Percentiles rank a stretch among this genome's conserved stretches.
These are phyloP conservation scores for Struthidea cinerea DNA, from an alignment of 2,113 vertebrate species.

Conservation along the genomic window DNA sequence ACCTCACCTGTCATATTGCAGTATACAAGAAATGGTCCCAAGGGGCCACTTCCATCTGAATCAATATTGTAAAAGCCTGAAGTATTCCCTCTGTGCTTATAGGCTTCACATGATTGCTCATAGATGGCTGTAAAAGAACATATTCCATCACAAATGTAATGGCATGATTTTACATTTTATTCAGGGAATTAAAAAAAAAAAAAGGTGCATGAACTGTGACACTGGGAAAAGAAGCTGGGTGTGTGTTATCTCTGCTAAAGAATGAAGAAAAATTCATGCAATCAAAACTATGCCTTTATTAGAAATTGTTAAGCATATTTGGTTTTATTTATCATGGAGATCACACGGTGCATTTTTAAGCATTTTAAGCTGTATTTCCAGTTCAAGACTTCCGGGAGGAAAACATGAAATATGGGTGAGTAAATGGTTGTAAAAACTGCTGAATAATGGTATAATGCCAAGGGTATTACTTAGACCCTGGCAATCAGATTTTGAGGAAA, in stretches of 20 bases:
- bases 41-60: conserved; percentile 89
- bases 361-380: background rate
- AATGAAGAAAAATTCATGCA: background rate
- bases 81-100: conserved; percentile 89
- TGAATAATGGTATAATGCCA: background rate
- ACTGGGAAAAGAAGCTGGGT: background rate
- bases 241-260: background rate
- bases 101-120: conserved; percentile 92
- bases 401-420: background rate
- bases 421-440: background rate
- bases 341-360: background rate
- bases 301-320: background rate
- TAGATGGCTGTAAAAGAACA: conserved; percentile 80
- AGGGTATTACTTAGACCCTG: background rate
- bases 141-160: background rate
- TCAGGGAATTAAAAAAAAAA: background rate
- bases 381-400: background rate
- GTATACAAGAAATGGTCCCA: conserved; percentile 84
- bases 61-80: conserved; percentile 89
- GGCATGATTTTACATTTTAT: background rate
- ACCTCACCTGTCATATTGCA: conserved; percentile 95
- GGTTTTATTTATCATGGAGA: background rate
- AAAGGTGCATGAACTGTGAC: background rate
- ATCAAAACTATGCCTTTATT: background rate
- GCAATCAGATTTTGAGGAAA: background rate